Evolutionary conservation across 2,797 vertebrate genomes (phyloP), one percentile per base, ranked within the genome.

Genomic region (Zenarchopterus dispar): DNA sequence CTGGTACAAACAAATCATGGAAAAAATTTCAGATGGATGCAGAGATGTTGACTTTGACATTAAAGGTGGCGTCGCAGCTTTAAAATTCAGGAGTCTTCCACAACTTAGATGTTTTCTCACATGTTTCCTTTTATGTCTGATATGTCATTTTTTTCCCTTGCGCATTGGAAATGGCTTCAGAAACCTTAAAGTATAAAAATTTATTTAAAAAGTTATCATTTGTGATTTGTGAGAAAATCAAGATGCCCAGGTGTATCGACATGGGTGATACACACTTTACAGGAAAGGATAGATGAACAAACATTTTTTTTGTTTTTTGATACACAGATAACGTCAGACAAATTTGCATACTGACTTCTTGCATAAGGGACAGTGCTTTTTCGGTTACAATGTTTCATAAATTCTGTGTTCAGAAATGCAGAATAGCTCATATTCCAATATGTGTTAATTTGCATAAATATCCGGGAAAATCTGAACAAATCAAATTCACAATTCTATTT

Each of bases 11-110:
- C 67, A 69, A 62, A 76, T 79, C 77, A 70, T 53, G 62, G 60
- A 69, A 59, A 63, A 76, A 75, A 52, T 75, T 62, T 49, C 23
- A 80, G 80, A 81, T 64, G 62, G 62, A 77, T 62, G 77, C 76
- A 56, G 76, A 52, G 54, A 67, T 74, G 56, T 61, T 68, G 68
- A 78, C 67, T 82, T 72, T 58, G 65, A 76, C 49, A 62, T 56
- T 48, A 69, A 65, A 77, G 73, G 64, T 62, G 47, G 51, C 5
- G 8, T 64, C 17, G 31, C 22, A 36, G 48, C 28, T 73, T 73
- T 53, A 62, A 80, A 80, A 63, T 75, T 61, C 49, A 56, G 4
- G 33, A 39, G 52, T 15, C 39, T 48, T 54, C 64, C 64, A 21
- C 67, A 68, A 56, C 24, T 66, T 59, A 62, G 28, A 67, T 48